Evolutionary conservation across 2,113 vertebrate species (phyloP).

Genomic region (Sarotherodon lohbergeri): DNA sequence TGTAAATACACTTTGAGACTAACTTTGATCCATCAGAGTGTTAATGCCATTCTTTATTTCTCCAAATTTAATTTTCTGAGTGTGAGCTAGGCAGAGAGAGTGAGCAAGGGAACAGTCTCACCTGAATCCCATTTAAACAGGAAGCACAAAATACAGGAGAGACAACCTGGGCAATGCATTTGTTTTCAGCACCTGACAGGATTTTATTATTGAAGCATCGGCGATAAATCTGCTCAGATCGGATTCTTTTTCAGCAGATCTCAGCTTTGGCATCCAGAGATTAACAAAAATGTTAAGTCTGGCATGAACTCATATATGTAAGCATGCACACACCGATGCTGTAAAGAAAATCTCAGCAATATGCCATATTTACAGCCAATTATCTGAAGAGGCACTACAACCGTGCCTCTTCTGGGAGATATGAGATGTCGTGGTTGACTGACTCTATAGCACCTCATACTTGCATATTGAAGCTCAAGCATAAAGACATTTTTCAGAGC

Average conservation of each 20-base stretch:
- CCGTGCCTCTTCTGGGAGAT: not conserved
- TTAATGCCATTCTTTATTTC: conserved; percentile 18
- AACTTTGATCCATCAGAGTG: conserved; percentile 29
- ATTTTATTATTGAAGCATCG: not conserved
- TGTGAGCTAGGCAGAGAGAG: not conserved
- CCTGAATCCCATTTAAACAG: not conserved
- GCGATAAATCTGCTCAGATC: not conserved
- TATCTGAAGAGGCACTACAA: conserved; percentile 8
- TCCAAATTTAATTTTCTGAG: conserved; percentile 25
- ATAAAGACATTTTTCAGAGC: not conserved
- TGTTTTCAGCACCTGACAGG: not conserved
- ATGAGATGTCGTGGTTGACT: not conserved
- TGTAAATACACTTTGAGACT: not conserved
- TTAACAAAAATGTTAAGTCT: conserved; percentile 20
- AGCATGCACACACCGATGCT: not conserved
- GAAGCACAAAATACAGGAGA: not conserved
- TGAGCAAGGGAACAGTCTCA: not conserved
- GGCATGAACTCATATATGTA: conserved; percentile 19
- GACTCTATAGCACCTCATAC: not conserved
- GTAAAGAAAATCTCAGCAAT: conserved; percentile 7
- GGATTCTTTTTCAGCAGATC: not conserved
- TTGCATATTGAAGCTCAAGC: not conserved
- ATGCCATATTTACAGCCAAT: conserved; percentile 11
- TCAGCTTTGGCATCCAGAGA: not conserved
- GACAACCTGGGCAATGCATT: not conserved